Evolutionary conservation across 1,140 invertebrate genomes (phyloP), one percentile per base, ranked within the genome.

Genomic region (Drosophila oshimai): DNA sequence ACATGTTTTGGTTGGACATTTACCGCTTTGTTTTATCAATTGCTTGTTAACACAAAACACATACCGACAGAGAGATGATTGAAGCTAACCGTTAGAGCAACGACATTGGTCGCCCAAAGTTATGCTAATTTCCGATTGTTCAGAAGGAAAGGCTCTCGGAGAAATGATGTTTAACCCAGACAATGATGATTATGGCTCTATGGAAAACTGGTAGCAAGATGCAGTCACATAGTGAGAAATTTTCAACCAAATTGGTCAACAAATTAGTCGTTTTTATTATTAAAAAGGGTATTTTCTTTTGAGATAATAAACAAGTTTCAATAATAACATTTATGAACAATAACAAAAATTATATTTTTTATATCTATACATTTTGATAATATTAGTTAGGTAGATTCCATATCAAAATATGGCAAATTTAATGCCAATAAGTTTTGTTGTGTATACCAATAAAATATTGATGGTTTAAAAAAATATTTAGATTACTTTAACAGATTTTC

Each of bases 11-110:
- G 36, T 58, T 41, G 60, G 73, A 71, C 39, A 50, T 72, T 72
- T 72, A 72, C 68, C 70, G 69, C 57, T 64, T 73, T 73, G 70
- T 64, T 73, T 73, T 64, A 73, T 73, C 70, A 73, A 73, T 73
- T 72, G 60, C 69, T 74, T 74, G 69, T 74, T 74, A 74, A 57
- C 58, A 65, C 61, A 65, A 65, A 39, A 49, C 58, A 50, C 61
- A 65, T 31, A 10, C 58, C 49, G 55, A 18, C 39, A 31, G 10
- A 39, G 22, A 42, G 61, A 37, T 58, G 67, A 70, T 70, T 70
- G 64, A 28, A 70, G 64, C 33, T 62, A 68, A 73, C 70, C 70
- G 70, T 73, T 73, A 73, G 70, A 64, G 34, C 28, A 41, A 37
- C 39, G 57, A 73, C 57, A 64, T 55, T 73, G 55, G 69, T 57